Base-by-base conservation (phyloP, 2,113 vertebrate species). In the Ptilorrhoa leucosticta region DNA sequence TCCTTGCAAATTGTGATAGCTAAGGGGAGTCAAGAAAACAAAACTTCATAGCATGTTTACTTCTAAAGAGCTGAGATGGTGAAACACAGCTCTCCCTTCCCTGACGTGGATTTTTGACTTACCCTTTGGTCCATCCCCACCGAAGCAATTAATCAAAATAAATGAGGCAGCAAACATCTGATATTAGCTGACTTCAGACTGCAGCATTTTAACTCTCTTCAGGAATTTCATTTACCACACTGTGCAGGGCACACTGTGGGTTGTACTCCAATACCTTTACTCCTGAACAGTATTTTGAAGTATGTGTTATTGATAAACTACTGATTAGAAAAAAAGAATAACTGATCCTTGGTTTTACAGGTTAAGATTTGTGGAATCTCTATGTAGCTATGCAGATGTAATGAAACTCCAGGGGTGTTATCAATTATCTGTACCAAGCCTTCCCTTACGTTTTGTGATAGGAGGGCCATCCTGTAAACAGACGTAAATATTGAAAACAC, bases 121-220 rank as follows among this genome's bases (percentile, higher is more conserved):
- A 51, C 53, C 50, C 56, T 92, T 83, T 83, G 30, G 80, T 90
- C 51, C 35, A 64, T 35, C 48, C 84, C 72, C 35, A 54, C 26
- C 0, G 6, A 94, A 93, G 70, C 63, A 97, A 95, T 96, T 94
- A 94, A 94, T 97, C 94, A 96, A 96, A 96, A 87, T 86, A 96
- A 96, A 92, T 95, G 93, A 97, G 88, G 89, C 86, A 95, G 80
- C 35, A 95, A 92, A 89, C 47, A 42, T 75, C 70, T 81, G 70
- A 95, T 94, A 83, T 73, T 57, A 83, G 45, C 76, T 90, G 80
- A 57, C 71, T 93, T 91, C 89, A 91, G 68, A 90, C 37, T 6
- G 2, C 89, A 87, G 37, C 42, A 69, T 44, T 76, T 84, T 87
- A 83, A 64, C 71, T 50, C 48, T 88, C 79, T 90, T 91, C 7